Evolutionary conservation across 1,140 invertebrate species (phyloP).

Genomic region (Ips nitidus): DNA sequence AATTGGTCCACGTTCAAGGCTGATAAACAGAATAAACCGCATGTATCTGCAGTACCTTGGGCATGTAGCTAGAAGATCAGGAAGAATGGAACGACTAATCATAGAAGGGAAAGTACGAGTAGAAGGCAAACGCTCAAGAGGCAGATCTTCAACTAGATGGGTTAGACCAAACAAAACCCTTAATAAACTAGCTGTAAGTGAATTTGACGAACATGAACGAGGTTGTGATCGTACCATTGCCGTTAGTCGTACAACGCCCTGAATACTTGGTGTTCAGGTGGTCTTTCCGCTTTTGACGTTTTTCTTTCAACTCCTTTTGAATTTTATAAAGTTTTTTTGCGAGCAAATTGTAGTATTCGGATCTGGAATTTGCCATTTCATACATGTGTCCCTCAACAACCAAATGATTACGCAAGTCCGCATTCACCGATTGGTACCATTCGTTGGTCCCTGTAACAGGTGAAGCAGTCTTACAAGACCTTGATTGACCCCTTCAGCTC

Average conservation of each 20-base stretch:
- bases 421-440: constrained; percentile 96
- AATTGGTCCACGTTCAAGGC: too few relatives aligned
- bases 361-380: constrained; percentile 93
- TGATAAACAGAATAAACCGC: too few relatives aligned
- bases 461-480: constrained; percentile 62
- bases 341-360: constrained; percentile 97
- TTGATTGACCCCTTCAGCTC: constrained; percentile 42
- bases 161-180: not conserved
- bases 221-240: constrained; percentile 41
- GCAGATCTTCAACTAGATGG: too few relatives aligned
- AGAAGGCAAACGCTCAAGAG: too few relatives aligned
- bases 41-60: too few relatives aligned
- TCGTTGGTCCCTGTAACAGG: constrained; percentile 88
- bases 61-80: too few relatives aligned
- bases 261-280: constrained; percentile 56
- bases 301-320: constrained; percentile 94
- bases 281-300: constrained; percentile 84
- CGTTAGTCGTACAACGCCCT: constrained; percentile 38
- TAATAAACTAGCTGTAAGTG: constrained; percentile 27
- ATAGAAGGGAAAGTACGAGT: too few relatives aligned
- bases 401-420: constrained; percentile 96
- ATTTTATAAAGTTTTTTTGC: constrained; percentile 99
- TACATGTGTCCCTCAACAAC: constrained; percentile 99
- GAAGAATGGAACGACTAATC: too few relatives aligned
- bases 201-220: constrained; percentile 41